These are phyloP conservation scores for Sminthurides bifidus DNA, from an alignment of 1,140 invertebrate species.

Conservation along the genomic window DNA sequence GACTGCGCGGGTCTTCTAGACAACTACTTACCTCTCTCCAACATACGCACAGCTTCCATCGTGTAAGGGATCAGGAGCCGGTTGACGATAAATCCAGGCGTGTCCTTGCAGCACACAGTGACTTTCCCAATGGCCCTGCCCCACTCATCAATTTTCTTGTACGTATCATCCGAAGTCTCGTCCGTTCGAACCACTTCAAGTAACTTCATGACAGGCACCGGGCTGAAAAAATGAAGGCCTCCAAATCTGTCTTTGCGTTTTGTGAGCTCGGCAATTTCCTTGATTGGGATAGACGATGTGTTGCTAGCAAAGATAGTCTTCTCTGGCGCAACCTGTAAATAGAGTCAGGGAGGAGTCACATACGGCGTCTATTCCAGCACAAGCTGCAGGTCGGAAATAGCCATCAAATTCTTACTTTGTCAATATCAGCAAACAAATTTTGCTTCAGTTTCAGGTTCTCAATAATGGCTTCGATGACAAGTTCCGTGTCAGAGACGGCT, in stretches of 20 bases:
- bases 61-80: constrained; percentile 50
- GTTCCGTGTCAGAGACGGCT: constrained; percentile 54
- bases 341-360: constrained; percentile 10
- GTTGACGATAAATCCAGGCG: constrained; percentile 50
- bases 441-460: constrained; percentile 72
- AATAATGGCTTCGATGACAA: constrained; percentile 77
- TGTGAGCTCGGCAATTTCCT: constrained; percentile 56
- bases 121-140: constrained; percentile 47
- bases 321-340: constrained; percentile 46
- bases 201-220: constrained; percentile 81
- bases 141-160: constrained; percentile 43
- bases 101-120: constrained; percentile 38
- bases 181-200: constrained; percentile 52
- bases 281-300: constrained; percentile 77
- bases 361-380: neutral
- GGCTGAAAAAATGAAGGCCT: constrained; percentile 85
- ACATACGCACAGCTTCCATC: constrained; percentile 46
- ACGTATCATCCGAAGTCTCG: constrained; percentile 46
- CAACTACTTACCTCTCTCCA: constrained; percentile 42
- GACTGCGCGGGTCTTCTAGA: neutral
- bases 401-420: constrained; percentile 33
- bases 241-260: constrained; percentile 51
- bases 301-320: constrained; percentile 74
- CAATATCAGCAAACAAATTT: constrained; percentile 54
- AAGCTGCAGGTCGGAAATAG: neutral